Conservation (phyloP, 2,888 invertebrate genomes). For the Zonitis immaculata region DNA sequence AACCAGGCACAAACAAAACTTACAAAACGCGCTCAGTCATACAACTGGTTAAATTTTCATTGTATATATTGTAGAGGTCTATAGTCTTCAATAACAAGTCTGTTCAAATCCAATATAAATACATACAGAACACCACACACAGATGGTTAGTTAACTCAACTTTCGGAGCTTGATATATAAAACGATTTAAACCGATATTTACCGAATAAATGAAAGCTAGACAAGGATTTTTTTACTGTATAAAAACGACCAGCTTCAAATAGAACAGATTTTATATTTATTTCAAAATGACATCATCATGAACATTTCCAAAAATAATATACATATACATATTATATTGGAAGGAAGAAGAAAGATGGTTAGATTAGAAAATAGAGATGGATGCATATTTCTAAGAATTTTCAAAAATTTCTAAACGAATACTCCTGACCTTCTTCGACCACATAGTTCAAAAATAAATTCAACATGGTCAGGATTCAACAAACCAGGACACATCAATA, state of each 20-base stretch:
- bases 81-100: slow-evolving; percentile 5
- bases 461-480: background rate
- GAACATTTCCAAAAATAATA: slow-evolving; percentile 18
- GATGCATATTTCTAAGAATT: background rate
- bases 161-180: slow-evolving; percentile 9
- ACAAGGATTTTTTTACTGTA: background rate
- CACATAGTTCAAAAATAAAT: background rate
- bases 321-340: slow-evolving; percentile 8
- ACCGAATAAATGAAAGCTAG: slow-evolving; percentile 17
- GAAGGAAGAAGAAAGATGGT: background rate
- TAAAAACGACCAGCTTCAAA: background rate
- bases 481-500: background rate
- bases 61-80: slow-evolving; percentile 10
- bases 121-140: slow-evolving; percentile 3
- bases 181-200: slow-evolving; percentile 15
- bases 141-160: slow-evolving; percentile 12
- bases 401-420: background rate
- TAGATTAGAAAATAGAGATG: background rate
- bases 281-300: slow-evolving; percentile 19
- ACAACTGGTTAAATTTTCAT: slow-evolving; percentile 19
- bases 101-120: slow-evolving; percentile 5
- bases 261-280: slow-evolving; percentile 12
- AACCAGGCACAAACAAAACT: background rate
- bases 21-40: slow-evolving; percentile 15
- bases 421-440: background rate